Evolutionary conservation across 1,140 invertebrate genomes (phyloP), one percentile per base, ranked within the genome.

Genomic region (Macrocentrus cingulum): DNA sequence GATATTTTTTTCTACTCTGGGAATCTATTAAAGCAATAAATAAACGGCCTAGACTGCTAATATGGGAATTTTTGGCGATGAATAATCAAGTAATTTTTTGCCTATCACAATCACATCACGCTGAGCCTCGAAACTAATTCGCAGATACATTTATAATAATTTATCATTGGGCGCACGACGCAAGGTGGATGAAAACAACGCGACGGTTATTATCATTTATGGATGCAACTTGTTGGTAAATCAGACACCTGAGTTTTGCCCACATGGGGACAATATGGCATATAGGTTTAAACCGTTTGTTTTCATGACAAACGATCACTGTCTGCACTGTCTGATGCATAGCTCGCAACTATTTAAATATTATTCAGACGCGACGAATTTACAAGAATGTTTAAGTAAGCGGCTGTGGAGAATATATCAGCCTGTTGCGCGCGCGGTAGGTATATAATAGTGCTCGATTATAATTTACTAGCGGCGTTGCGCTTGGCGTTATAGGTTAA

Each of bases 201-300:
- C 18, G 52, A 54, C 42, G 44, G 37, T 54, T 54, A 54, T 44
- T 42, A 54, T 54, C 52, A 41, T 54, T 54, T 54, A 54, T 54
- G 8, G 52, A 22, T 23, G n/a, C 39, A 29, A 16, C 5, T 29
- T 15, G 37, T 44, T 25, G 39, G 39, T 54, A 44, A 25, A 54
- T 54, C 52, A 54, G 7, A n/a, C n/a, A n/a, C n/a, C n/a, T n/a
- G n/a, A n/a, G n/a, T n/a, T n/a, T n/a, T n/a, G n/a, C n/a, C n/a
- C n/a, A n/a, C n/a, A n/a, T n/a, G n/a, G n/a, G n/a, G n/a, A n/a
- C n/a, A n/a, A n/a, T n/a, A n/a, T n/a, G n/a, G n/a, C n/a, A n/a
- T n/a, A n/a, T n/a, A n/a, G n/a, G n/a, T n/a, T n/a, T n/a, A n/a
- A n/a, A n/a, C n/a, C 6, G 34, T 16, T 13, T 29, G 23, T 49